Base-by-base conservation (phyloP, 37 sponge, comb jelly and placozoan genomes). In the Amphimedon queenslandica region DNA sequence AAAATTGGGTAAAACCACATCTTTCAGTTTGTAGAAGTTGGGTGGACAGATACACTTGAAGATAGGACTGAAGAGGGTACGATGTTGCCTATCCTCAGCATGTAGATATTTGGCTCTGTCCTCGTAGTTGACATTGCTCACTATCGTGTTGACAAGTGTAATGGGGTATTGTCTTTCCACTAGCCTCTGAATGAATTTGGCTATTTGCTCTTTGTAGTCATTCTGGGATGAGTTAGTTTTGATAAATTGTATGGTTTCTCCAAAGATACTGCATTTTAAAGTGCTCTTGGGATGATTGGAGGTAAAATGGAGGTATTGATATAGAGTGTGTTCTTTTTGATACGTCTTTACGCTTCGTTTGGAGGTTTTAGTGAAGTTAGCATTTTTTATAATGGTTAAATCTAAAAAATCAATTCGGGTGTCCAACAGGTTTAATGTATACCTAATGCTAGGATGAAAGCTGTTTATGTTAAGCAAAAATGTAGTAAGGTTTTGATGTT, bases 41-140 rank as follows among this genome's bases (percentile, higher is more conserved):
- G 78, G 78, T 67, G 78, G 78, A 4, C 67, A 67, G 3, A 55
- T 18, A 30, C 69, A 77, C 21, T 77, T 77, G n/a, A 77, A 67
- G n/a, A 67, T 21, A 30, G 78, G 78, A 11, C 1, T 4, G 0
- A 20, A n/a, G 27, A 21, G 2, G 8, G 24, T 18, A 24, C 5
- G 21, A 39, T 10, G 40, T 63, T 8, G 31, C 2, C 2, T n/a
- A n/a, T n/a, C n/a, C n/a, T n/a, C n/a, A n/a, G n/a, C n/a, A n/a
- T n/a, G n/a, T n/a, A n/a, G n/a, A 39, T 35, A 37, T 21, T 16
- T 38, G 3, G 5, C 35, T 4, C 25, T 37, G 3, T 77, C 18
- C 10, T 11, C 6, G 57, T 64, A 67, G 1, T 47, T 30, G 23
- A 77, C 40, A 53, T 32, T 57, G 1, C 23, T 1, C 0, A 34